Percentiles rank a stretch among this genome's conserved stretches.
These are phyloP conservation scores for Rhinogobio ventralis DNA, from an alignment of 2,797 vertebrate species.

Conservation along the genomic window DNA sequence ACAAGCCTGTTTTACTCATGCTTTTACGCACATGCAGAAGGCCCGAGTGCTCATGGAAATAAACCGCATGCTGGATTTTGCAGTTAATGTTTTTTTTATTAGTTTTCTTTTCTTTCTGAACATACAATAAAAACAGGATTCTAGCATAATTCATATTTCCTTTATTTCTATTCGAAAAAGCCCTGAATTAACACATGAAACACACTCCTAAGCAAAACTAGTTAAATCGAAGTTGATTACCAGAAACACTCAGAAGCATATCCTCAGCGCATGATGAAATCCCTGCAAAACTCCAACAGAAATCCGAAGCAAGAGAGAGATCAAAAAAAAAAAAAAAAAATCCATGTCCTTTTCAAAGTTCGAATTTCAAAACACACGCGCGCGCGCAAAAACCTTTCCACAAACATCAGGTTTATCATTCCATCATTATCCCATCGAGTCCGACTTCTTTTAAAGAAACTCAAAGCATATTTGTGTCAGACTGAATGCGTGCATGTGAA, in stretches of 20 bases:
- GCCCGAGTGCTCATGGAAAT: neutral
- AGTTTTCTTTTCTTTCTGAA: neutral
- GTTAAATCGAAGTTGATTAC: neutral
- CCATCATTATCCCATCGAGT: slow-evolving; percentile 25
- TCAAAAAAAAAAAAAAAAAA: too few species aligned
- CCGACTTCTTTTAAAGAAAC: slow-evolving; percentile 41
- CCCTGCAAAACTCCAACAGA: neutral
- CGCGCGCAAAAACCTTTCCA: neutral
- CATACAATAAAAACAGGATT: neutral
- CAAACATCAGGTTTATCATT: neutral
- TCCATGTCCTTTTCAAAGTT: neutral
- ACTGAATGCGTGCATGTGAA: slow-evolving; percentile 63
- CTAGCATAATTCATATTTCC: neutral
- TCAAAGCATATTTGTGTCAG: slow-evolving; percentile 65
- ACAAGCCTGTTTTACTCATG: slow-evolving; percentile 2
- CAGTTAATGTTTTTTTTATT: neutral
- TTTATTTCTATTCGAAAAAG: neutral
- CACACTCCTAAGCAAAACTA: neutral
- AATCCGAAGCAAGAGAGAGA: neutral
- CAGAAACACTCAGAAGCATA: neutral
- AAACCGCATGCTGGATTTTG: neutral
- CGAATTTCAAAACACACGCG: neutral
- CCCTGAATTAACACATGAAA: neutral
- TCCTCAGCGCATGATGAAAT: neutral
- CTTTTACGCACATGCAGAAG: slow-evolving; percentile 4